phyloP scores from a whole-genome alignment of 2,797 vertebrate genomes.

The Sebastes reedi region DNA sequence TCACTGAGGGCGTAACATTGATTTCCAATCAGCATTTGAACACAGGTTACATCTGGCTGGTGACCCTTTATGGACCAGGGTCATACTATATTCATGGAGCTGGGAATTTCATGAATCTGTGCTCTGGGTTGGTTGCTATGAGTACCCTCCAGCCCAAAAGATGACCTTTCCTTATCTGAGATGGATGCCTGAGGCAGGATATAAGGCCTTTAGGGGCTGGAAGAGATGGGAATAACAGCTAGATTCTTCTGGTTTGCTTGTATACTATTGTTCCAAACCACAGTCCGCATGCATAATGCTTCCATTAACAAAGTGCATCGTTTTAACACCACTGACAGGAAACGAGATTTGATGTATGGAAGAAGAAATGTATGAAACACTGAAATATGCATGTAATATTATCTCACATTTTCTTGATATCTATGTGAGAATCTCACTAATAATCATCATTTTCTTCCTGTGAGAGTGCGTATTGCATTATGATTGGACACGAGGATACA shows the following conservation, averaged over 20 bases:
- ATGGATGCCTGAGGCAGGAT: not conserved
- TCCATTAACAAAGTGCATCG: not conserved
- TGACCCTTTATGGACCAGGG: conserved; percentile 4
- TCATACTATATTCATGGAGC: not conserved
- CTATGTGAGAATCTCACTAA: not conserved
- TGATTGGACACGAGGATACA: not conserved
- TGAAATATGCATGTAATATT: not conserved
- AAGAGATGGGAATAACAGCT: not conserved
- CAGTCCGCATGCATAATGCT: not conserved
- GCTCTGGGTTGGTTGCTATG: conserved; percentile 22
- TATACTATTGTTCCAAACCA: not conserved
- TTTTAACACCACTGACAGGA: not conserved
- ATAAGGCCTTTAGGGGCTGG: not conserved
- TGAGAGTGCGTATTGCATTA: not conserved
- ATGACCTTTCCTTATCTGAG: conserved; percentile 23
- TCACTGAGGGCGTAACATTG: conserved; percentile 15
- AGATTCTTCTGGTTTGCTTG: not conserved
- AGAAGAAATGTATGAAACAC: not conserved
- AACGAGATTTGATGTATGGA: not conserved
- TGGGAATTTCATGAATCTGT: conserved; percentile 22
- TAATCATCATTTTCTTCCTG: not conserved
- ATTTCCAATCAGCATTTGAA: conserved; percentile 34
- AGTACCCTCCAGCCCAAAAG: not conserved
- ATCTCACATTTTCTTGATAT: not conserved
- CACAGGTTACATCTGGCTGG: conserved; percentile 5